Evolutionary conservation across 2,888 invertebrate species (phyloP).

Genomic region (Plebejus argus): DNA sequence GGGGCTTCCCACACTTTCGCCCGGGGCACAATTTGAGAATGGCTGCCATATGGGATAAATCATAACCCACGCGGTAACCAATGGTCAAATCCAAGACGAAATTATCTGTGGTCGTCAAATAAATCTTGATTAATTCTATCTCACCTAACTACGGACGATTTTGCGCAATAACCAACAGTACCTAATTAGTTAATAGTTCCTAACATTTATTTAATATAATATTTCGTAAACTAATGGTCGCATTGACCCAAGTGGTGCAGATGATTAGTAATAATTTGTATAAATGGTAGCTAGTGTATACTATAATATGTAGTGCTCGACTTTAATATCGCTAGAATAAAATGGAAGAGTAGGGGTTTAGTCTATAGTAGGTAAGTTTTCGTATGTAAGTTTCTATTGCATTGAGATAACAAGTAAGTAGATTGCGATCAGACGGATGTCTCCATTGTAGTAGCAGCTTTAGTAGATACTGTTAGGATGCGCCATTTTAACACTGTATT

Average conservation of each 20-base stretch:
- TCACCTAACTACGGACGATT: neutral
- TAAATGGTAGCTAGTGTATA: neutral
- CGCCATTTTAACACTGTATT: too few relatives aligned
- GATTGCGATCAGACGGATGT: too few relatives aligned
- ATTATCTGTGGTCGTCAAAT: neutral
- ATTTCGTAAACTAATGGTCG: neutral
- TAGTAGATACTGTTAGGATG: too few relatives aligned
- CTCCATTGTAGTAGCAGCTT: too few relatives aligned
- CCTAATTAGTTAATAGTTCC: neutral
- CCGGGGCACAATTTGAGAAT: too few relatives aligned
- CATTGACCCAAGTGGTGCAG: neutral
- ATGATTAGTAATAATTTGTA: neutral
- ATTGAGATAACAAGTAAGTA: too few relatives aligned
- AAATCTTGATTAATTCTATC: neutral
- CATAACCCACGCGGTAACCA: neutral
- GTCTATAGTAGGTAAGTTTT: too few relatives aligned
- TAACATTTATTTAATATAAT: slow-evolving; percentile 8
- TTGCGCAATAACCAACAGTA: neutral
- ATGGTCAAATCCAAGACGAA: neutral
- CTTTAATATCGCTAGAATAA: too few relatives aligned
- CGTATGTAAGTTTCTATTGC: too few relatives aligned
- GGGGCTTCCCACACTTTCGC: too few relatives aligned
- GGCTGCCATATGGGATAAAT: neutral
- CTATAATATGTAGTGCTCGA: too few relatives aligned
- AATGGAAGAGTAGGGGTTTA: too few relatives aligned